Base-by-base conservation (phyloP, 2,888 invertebrate species). In the Mylabris sibirica region DNA sequence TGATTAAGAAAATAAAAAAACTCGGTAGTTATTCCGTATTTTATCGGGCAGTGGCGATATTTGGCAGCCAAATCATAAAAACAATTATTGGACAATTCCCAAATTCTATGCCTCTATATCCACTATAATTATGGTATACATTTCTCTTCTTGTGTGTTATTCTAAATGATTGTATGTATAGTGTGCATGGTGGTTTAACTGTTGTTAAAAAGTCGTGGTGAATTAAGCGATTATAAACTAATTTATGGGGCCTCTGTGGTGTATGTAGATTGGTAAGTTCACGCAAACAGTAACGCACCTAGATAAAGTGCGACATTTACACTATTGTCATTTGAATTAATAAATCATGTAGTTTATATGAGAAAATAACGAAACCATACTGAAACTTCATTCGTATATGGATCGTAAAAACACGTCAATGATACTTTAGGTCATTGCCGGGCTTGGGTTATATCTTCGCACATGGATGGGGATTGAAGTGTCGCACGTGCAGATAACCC, bases 301-400 rank as follows among this genome's bases (percentile, higher is more conserved):
- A 76, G 76, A 76, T 76, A 76, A 75, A 75, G 73, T 75, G 75
- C 73, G 76, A 76, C 75, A 77, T 76, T 77, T 75, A 76, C 74
- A 75, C 75, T 67, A 72, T 76, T 76, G 76, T 75, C 76, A 77
- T 76, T 75, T 70, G 71, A 72, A 70, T 62, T 66, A 73, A 74
- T 78, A 78, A 78, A 78, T 78, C 77, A 77, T 76, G 68, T 64
- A 73, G 72, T 78, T 78, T 78, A 78, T 77, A 74, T 70, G 67
- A 74, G 73, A 75, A 76, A 75, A 78, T 78, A 78, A 78, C 77
- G 78, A 77, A 77, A 77, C 67, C 77, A 66, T 74, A 70, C 75
- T 76, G 69, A 72, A 72, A 73, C 73, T 74, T 75, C 72, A 76
- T 75, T 76, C 75, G 76, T 71, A 74, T 71, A 66, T 68, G 69